These are phyloP conservation scores for Tenebrio molitor DNA, from an alignment of 1,140 invertebrate species.

Conservation along the genomic window DNA sequence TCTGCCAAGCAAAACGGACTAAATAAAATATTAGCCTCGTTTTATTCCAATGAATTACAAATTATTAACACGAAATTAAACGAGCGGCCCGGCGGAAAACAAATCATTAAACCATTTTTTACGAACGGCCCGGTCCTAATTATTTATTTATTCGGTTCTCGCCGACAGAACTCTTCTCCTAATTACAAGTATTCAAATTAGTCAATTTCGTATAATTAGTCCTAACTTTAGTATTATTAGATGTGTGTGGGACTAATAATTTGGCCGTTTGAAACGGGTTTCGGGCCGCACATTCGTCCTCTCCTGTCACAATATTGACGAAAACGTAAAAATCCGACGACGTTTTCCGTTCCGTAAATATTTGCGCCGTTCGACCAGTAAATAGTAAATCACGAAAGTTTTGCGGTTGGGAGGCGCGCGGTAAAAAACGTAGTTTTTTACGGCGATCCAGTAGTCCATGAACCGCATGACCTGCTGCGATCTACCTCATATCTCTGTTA, in stretches of 20 bases:
- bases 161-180: neutral
- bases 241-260: constrained; percentile 1
- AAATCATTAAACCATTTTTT: constrained; percentile 38
- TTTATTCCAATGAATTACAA: constrained; percentile 39
- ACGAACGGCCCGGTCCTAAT: neutral
- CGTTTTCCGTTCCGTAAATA: constrained; percentile 28
- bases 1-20: constrained; percentile 33
- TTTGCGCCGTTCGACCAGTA: constrained; percentile 15
- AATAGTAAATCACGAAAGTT: constrained; percentile 34
- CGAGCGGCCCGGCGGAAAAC: constrained; percentile 21
- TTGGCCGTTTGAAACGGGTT: constrained; percentile 9
- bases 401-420: constrained; percentile 47
- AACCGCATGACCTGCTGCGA: constrained; percentile 60
- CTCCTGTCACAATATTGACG: too few relatives aligned
- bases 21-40: constrained; percentile 40
- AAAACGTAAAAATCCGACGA: too few relatives aligned
- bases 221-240: constrained; percentile 12
- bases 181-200: constrained; percentile 8
- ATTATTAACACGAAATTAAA: constrained; percentile 33
- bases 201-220: constrained; percentile 12
- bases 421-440: constrained; percentile 60
- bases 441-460: constrained; percentile 60
- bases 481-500: constrained; percentile 54
- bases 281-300: neutral
- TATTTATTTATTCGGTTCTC: constrained; percentile 27